Base-by-base conservation (phyloP, 2,797 vertebrate genomes). In the Buphagus erythrorhynchus region DNA sequence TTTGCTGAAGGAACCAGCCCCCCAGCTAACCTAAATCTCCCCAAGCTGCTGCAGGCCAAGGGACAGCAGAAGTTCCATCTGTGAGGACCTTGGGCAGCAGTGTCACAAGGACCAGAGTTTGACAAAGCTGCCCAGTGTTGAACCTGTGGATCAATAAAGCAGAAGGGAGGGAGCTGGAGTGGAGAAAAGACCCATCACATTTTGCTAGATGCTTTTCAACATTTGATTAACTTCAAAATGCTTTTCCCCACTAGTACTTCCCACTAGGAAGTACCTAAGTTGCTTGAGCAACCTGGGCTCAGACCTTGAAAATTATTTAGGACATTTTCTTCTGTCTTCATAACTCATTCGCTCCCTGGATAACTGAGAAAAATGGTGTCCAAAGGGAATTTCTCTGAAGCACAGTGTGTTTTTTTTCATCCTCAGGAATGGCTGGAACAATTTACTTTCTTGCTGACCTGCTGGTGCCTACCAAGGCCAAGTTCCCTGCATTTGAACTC, bases 371-470 rank as follows among this genome's bases (percentile, higher is more conserved):
- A 71, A 68, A 7, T 0, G 1, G 19, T 72, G 9, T 21, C 62
- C 55, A 69, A 18, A 61, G 46, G n/a, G 28, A 77, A 62, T 73
- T 38, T 66, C 11, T 78, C 66, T 75, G 45, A 88, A 92, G 35
- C 26, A 58, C 26, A 12, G 8, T 67, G 9, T 36, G 22, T 24
- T 88, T 86, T 93, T 86, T 85, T 84, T 93, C 72, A 22, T 96
- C 84, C 81, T 48, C 94, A 99, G 99, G 99, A 93, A 99, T 99
- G 99, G 99, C 99, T 28, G 99, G 99, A 91, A 99, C 99, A 1
- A 99, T 99, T 97, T 99, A 99, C 97, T 99, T 99, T 97, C 98
- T 99, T 97, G 97, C 98, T 33, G 99, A 99, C 97, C 91, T 99
- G 26, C 97, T 99, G 67, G 98, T 99, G 92, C 99, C 99, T 20